These are phyloP conservation scores for Aplodontia rufa DNA, from an alignment of 2,113 vertebrate genomes.

Conservation along the genomic window DNA sequence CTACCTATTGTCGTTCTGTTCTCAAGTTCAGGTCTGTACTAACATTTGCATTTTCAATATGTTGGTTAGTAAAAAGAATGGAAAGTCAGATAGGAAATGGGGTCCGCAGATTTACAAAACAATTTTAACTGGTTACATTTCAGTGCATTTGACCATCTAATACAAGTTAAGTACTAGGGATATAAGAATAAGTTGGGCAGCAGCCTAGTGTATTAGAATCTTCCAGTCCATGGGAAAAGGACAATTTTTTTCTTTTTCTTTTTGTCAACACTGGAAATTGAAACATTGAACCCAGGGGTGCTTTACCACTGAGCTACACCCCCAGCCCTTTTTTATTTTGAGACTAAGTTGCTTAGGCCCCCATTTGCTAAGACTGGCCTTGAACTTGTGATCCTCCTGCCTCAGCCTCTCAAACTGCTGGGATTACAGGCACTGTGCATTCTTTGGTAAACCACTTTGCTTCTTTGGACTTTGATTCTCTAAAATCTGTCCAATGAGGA, in stretches of 20 bases:
- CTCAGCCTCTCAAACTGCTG: too few relatives aligned
- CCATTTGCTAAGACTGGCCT: too few relatives aligned
- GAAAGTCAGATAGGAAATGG: not conserved
- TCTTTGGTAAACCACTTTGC: conserved; percentile 13
- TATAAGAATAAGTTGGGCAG: not conserved
- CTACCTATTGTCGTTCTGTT: conserved; percentile 13
- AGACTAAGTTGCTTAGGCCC: not conserved
- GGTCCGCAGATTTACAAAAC: conserved; percentile 27
- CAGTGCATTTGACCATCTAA: not conserved
- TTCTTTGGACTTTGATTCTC: conserved; percentile 32
- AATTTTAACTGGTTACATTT: conserved; percentile 9
- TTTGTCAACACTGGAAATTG: too few relatives aligned
- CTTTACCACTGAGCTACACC: too few relatives aligned
- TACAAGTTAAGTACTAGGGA: not conserved
- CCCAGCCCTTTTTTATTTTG: not conserved
- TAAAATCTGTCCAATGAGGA: not conserved
- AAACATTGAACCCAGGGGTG: too few relatives aligned
- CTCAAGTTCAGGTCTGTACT: not conserved
- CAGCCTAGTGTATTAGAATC: not conserved
- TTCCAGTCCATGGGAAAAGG: not conserved
- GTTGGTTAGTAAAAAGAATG: conserved; percentile 10
- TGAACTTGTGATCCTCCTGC: too few relatives aligned
- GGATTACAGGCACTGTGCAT: not conserved
- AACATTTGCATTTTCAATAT: not conserved
- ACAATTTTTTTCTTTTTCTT: not conserved